These are phyloP conservation scores for Propithecus perrieri DNA, from an alignment of 2,797 vertebrate species.

Conservation along the genomic window DNA sequence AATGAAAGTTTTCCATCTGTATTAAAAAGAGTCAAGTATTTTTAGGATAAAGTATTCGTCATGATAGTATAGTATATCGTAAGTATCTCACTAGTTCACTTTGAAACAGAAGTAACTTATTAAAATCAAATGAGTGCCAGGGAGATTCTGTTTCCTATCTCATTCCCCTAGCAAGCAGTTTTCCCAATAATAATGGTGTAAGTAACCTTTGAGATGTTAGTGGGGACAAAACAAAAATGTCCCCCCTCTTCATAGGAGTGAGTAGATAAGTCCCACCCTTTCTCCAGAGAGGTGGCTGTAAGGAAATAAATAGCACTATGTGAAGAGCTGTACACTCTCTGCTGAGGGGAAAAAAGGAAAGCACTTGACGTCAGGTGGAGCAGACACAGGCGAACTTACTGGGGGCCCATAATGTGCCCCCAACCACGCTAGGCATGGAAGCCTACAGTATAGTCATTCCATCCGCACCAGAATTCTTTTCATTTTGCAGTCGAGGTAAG, in stretches of 20 bases:
- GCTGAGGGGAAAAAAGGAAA: neutral
- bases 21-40: neutral
- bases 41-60: neutral
- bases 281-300: neutral
- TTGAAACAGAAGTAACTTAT: conserved; percentile 43
- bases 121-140: neutral
- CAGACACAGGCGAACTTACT: neutral
- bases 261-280: neutral
- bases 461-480: neutral
- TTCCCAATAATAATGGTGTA: neutral
- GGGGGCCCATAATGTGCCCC: neutral
- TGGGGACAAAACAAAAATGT: neutral
- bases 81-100: neutral
- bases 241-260: neutral
- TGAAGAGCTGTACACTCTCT: neutral
- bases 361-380: neutral
- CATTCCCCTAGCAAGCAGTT: neutral
- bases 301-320: neutral
- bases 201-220: neutral
- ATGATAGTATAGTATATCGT: neutral
- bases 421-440: neutral
- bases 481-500: neutral
- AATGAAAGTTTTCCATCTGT: neutral
- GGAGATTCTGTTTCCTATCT: neutral
- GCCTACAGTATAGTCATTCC: neutral